Evolutionary conservation across 2,797 vertebrate species (phyloP).

Genomic region (Cyprinodon diabolis): DNA sequence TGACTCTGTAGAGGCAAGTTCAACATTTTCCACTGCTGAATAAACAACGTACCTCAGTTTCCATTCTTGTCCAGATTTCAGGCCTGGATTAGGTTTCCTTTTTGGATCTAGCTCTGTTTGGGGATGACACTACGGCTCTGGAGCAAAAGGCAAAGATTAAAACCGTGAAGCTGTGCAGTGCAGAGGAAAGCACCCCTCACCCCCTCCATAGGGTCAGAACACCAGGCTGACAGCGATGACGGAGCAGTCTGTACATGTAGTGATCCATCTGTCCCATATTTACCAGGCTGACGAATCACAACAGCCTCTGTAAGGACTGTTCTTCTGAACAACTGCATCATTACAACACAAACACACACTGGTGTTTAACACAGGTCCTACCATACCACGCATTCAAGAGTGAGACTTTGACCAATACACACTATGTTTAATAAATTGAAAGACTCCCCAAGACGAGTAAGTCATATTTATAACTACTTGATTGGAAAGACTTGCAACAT

Average conservation of each 20-base stretch:
- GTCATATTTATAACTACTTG: too few relatives aligned
- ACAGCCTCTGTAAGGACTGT: neutral
- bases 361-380: too few relatives aligned
- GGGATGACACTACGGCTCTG: neutral
- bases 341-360: too few relatives aligned
- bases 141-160: neutral
- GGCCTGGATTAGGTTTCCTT: constrained; percentile 14
- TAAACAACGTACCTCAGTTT: constrained; percentile 3
- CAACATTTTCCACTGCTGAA: constrained; percentile 5
- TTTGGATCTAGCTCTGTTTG: neutral
- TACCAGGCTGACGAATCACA: constrained; percentile 39
- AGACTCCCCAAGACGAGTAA: too few relatives aligned
- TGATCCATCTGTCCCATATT: constrained; percentile 53
- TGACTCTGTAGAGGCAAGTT: neutral
- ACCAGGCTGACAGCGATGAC: constrained; percentile 14
- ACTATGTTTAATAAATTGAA: too few relatives aligned
- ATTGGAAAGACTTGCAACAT: too few relatives aligned
- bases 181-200: neutral
- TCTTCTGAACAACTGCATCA: constrained; percentile 26
- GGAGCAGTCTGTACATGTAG: neutral
- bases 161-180: neutral
- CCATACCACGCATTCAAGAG: neutral
- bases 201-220: constrained; percentile 5
- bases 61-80: constrained; percentile 5
- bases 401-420: neutral